These are phyloP conservation scores for Hermodice carunculata DNA, from an alignment of 2,888 invertebrate genomes.

Conservation along the genomic window DNA sequence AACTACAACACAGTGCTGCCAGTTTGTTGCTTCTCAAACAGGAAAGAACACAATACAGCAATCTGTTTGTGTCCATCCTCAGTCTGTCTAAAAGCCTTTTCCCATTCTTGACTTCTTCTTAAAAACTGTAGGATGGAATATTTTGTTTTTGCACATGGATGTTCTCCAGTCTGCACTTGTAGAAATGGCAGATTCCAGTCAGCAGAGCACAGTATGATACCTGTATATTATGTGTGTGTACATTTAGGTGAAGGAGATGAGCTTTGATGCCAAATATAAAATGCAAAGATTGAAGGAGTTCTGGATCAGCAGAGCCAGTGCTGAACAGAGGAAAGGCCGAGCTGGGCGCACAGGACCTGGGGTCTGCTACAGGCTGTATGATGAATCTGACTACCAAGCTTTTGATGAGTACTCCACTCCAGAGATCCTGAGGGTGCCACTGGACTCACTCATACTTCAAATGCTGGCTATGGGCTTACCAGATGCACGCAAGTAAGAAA, in stretches of 20 bases:
- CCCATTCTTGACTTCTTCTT: no score
- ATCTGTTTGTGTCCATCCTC: no score
- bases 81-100: no score
- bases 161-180: no score
- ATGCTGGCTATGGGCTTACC: slow-evolving; percentile 95
- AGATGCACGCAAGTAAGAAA: slow-evolving; percentile 78
- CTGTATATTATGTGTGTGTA: no score
- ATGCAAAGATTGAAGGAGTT: slow-evolving; percentile 90
- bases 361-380: slow-evolving; percentile 85
- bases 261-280: slow-evolving; percentile 89
- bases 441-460: slow-evolving; percentile 87
- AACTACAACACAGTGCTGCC: no score
- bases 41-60: no score
- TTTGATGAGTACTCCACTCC: slow-evolving; percentile 90
- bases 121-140: no score
- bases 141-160: no score
- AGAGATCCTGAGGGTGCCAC: slow-evolving; percentile 92
- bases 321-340: slow-evolving; percentile 95
- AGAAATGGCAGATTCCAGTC: no score
- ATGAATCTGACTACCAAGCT: slow-evolving; percentile 77
- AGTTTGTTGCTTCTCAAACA: no score
- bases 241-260: slow-evolving; percentile 86
- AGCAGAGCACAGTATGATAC: no score
- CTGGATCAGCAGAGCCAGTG: slow-evolving; percentile 97
- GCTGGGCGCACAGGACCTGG: slow-evolving; percentile 88